These are phyloP conservation scores for Schizotus pectinicornis DNA, from an alignment of 2,888 invertebrate genomes.

Conservation along the genomic window DNA sequence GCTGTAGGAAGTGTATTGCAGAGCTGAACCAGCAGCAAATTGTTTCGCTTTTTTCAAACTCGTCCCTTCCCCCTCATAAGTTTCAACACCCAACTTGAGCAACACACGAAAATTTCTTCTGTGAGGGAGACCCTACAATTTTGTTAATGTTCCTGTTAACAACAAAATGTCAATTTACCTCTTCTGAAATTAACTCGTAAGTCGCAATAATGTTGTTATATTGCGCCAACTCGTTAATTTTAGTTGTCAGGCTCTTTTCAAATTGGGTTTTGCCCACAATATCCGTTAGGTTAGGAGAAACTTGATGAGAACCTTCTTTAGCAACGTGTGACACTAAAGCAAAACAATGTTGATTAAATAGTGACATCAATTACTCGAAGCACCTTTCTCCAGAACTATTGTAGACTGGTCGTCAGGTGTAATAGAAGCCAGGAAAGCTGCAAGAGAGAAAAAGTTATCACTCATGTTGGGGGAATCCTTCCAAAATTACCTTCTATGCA, in stretches of 20 bases:
- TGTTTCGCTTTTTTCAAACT: conserved; percentile 49
- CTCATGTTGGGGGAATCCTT: background rate
- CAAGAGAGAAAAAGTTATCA: background rate
- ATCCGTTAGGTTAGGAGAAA: too few species aligned
- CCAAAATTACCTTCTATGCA: conserved; percentile 10
- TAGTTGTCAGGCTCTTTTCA: conserved; percentile 2
- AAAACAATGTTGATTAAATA: too few species aligned
- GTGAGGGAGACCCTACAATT: conserved; percentile 47
- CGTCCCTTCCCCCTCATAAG: conserved; percentile 42
- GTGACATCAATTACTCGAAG: too few species aligned
- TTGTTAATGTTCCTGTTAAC: background rate
- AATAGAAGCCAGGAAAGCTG: conserved; percentile 11
- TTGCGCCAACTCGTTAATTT: conserved; percentile 42
- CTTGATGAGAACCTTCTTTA: background rate
- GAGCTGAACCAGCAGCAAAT: conserved; percentile 44
- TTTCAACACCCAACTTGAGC: conserved; percentile 49
- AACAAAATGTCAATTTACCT: conserved; percentile 30
- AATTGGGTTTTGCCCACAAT: background rate
- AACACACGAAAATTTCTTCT: conserved; percentile 44
- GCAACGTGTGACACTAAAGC: too few species aligned
- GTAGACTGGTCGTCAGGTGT: background rate
- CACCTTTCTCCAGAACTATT: background rate
- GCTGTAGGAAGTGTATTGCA: conserved; percentile 45
- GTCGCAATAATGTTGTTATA: conserved; percentile 40
- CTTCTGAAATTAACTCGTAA: conserved; percentile 42